Conservation (phyloP, 2,888 invertebrate genomes). For the Spilarctia lutea region DNA sequence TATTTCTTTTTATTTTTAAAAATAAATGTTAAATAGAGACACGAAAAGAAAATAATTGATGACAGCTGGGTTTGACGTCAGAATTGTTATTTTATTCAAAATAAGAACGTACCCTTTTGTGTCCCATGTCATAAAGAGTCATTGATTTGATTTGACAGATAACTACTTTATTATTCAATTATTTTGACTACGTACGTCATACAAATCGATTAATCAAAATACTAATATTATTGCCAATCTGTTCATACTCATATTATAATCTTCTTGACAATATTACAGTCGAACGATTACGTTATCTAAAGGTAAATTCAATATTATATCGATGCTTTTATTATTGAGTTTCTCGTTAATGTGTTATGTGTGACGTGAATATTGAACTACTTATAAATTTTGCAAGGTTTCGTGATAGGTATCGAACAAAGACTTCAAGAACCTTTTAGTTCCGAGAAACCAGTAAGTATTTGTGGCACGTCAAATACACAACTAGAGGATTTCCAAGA, state of each 20-base stretch:
- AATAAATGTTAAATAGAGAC: neutral
- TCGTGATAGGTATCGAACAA: neutral
- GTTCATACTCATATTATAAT: neutral
- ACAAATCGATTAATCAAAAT: neutral
- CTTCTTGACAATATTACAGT: neutral
- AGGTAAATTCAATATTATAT: neutral
- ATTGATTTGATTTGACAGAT: no score
- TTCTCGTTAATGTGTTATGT: conserved; percentile 6
- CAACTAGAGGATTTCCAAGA: neutral
- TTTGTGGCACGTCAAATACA: conserved; percentile 12
- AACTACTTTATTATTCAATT: neutral
- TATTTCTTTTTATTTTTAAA: neutral
- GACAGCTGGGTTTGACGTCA: neutral
- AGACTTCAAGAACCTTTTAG: conserved; percentile 8
- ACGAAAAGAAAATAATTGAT: neutral
- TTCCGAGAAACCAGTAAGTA: conserved; percentile 32
- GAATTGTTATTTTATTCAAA: neutral
- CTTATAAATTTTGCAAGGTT: conserved; percentile 8
- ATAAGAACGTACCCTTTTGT: neutral
- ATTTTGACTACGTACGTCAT: neutral
- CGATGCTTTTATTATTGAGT: neutral
- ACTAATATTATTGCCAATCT: neutral
- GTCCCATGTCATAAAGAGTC: no score
- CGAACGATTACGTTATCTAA: neutral
- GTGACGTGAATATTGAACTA: conserved; percentile 3